Evolutionary conservation across 2,888 invertebrate species (phyloP).

Genomic region (Dryobotodes eremita): DNA sequence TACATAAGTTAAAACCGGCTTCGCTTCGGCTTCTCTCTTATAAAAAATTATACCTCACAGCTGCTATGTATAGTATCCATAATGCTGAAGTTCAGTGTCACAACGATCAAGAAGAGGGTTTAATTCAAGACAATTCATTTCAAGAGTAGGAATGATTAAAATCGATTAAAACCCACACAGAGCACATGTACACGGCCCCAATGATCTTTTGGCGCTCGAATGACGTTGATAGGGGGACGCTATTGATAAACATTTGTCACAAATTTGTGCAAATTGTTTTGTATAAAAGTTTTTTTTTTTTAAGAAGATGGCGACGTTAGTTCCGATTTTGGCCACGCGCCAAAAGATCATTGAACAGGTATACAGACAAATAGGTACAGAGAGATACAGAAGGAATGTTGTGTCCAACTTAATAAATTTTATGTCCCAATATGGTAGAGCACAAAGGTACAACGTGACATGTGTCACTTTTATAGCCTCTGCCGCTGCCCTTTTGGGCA

Average conservation of each 20-base stretch:
- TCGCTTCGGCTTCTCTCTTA: too few species aligned
- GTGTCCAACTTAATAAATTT: neutral
- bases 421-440: neutral
- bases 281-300: too few species aligned
- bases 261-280: neutral
- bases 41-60: too few species aligned
- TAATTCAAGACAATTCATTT: neutral
- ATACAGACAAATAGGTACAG: neutral
- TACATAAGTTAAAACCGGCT: too few species aligned
- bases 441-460: constrained; percentile 9
- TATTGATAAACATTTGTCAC: neutral
- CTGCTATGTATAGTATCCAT: too few species aligned
- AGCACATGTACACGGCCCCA: neutral
- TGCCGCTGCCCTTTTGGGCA: neutral
- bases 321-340: neutral
- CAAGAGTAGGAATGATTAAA: neutral
- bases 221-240: neutral
- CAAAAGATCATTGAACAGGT: neutral
- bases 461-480: constrained; percentile 10
- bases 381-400: neutral
- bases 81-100: too few species aligned
- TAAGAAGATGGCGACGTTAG: neutral
- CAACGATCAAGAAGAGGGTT: too few species aligned
- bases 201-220: neutral
- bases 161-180: neutral